Percentiles rank a stretch among this genome's conserved stretches.
Conservation (phyloP, 2,797 vertebrate species). For the Cossypha polioptera region DNA sequence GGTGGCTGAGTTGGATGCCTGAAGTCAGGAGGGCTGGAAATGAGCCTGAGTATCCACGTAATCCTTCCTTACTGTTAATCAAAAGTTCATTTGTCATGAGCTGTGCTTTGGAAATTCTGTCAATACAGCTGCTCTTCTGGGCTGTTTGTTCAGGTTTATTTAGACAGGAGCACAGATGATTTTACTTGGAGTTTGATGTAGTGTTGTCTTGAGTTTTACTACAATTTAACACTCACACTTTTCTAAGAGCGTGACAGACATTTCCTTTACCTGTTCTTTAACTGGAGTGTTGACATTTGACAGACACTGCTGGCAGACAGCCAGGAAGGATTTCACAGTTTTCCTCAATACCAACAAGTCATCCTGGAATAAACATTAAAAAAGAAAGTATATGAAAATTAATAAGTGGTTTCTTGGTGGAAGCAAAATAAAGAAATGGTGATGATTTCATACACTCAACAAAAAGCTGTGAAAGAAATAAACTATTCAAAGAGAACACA, state of each 20-base stretch:
- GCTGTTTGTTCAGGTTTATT: neutral
- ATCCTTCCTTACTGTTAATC: neutral
- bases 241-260: neutral
- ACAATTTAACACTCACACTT: neutral
- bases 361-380: slow-evolving; percentile 80
- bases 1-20: neutral
- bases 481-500: neutral
- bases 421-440: neutral
- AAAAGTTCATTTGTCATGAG: neutral
- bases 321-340: slow-evolving; percentile 97
- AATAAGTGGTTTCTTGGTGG: neutral
- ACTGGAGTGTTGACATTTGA: slow-evolving; percentile 98
- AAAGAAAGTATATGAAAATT: neutral
- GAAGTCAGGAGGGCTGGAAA: neutral
- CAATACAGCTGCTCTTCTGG: neutral
- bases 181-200: neutral
- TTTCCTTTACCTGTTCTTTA: slow-evolving; percentile 91
- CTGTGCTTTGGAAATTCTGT: neutral
- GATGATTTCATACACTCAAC: neutral
- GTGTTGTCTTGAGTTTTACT: neutral
- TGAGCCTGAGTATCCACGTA: neutral
- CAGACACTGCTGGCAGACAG: slow-evolving; percentile 97
- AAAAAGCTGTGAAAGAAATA: neutral
- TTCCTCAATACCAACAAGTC: slow-evolving; percentile 93
- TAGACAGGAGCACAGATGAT: neutral